phyloP scores from a whole-genome alignment of 2,888 invertebrate species.

The Acleris holmiana region DNA sequence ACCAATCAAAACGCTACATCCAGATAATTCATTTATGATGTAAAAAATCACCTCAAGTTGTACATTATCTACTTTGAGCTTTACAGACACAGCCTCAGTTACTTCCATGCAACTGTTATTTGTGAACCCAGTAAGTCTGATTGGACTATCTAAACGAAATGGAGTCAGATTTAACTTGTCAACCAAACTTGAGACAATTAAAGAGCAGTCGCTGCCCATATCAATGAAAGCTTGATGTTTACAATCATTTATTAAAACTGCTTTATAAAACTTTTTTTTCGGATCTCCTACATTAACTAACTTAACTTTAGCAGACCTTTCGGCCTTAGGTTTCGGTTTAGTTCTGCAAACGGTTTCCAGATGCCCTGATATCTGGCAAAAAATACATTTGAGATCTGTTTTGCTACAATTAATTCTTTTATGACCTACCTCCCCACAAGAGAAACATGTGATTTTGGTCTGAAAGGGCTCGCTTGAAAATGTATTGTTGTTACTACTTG shows the following conservation, averaged over 20 bases:
- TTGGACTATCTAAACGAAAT: constrained; percentile 23
- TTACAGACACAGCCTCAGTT: constrained; percentile 17
- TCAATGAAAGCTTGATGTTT: constrained; percentile 40
- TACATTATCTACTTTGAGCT: constrained; percentile 37
- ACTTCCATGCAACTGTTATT: constrained; percentile 24
- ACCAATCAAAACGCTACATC: constrained; percentile 39
- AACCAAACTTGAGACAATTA: constrained; percentile 36
- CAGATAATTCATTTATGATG: constrained; percentile 28
- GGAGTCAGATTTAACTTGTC: constrained; percentile 16
- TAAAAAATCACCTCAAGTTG: constrained; percentile 30
- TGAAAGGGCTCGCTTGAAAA: background rate
- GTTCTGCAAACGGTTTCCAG: constrained; percentile 40
- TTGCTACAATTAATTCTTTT: constrained; percentile 29
- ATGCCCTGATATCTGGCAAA: constrained; percentile 41
- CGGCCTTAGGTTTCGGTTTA: constrained; percentile 36
- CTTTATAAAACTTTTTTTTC: constrained; percentile 41
- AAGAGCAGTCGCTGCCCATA: constrained; percentile 42
- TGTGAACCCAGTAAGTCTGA: constrained; percentile 37
- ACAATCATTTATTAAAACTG: constrained; percentile 29
- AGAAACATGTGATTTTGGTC: constrained; percentile 33
- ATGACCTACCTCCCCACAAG: constrained; percentile 39
- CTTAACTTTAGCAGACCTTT: constrained; percentile 42
- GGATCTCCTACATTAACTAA: constrained; percentile 18
- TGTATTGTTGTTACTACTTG: background rate
- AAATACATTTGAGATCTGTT: constrained; percentile 40